phyloP scores from a whole-genome alignment of 2,113 vertebrate species.

The Procavia capensis region DNA sequence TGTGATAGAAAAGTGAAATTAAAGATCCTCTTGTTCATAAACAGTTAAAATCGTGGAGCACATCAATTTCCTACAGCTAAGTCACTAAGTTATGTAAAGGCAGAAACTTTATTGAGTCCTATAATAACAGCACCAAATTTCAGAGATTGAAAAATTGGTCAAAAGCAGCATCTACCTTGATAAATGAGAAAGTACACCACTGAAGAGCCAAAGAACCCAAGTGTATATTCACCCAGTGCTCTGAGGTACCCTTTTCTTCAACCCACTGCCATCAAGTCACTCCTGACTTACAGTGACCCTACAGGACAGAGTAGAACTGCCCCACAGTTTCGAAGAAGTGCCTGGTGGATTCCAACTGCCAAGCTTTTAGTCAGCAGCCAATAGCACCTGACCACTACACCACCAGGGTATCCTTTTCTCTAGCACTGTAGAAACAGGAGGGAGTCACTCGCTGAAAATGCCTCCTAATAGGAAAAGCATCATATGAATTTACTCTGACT shows the following conservation, averaged over 20 bases:
- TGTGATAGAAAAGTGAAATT: conserved; percentile 41
- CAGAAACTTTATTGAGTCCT: conserved; percentile 26
- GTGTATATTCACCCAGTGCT: neutral
- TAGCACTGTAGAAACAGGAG: neutral
- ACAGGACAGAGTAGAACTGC: too few species aligned
- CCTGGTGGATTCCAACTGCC: too few species aligned
- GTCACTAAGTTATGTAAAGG: neutral
- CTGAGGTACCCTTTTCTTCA: too few species aligned
- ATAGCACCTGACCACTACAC: too few species aligned
- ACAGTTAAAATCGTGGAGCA: conserved; percentile 7
- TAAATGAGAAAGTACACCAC: conserved; percentile 19
- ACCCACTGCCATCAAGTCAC: too few species aligned
- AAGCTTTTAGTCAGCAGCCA: too few species aligned
- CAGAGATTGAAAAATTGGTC: neutral
- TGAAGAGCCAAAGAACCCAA: neutral
- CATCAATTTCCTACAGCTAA: neutral
- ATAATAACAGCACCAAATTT: conserved; percentile 41
- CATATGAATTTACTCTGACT: too few species aligned
- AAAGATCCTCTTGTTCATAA: conserved; percentile 1
- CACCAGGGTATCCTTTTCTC: neutral
- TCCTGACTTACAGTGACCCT: too few species aligned
- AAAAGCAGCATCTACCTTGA: neutral
- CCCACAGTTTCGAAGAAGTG: too few species aligned
- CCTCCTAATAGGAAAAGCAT: conserved; percentile 45
- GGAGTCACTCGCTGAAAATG: neutral